A percentile compares a stretch with the other conserved stretches of the same genome.
These are phyloP conservation scores for Etheostoma spectabile DNA, from an alignment of 2,113 vertebrate species.

Conservation along the genomic window DNA sequence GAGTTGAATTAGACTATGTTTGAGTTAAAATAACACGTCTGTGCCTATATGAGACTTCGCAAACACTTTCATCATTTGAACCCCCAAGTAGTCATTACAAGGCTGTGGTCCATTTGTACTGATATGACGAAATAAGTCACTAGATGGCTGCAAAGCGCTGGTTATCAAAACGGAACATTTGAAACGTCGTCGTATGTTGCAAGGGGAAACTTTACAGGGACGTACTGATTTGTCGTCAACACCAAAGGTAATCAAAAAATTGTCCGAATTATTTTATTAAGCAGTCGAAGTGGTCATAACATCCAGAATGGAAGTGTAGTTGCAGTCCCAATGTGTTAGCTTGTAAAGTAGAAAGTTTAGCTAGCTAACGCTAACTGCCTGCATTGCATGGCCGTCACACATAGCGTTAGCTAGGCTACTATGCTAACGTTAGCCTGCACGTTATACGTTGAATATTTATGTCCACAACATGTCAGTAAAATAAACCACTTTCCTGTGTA, in stretches of 20 bases:
- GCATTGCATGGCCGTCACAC: not conserved
- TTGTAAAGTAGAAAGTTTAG: not conserved
- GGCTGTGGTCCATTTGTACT: not conserved
- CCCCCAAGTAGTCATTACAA: not conserved
- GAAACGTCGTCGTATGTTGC: not conserved
- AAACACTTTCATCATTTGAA: too few relatives aligned
- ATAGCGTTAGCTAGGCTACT: not conserved
- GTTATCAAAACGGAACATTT: conserved; percentile 46
- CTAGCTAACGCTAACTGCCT: not conserved
- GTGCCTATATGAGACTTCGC: too few relatives aligned
- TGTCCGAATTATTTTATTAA: not conserved
- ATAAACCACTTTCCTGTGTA: not conserved
- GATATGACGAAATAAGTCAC: not conserved
- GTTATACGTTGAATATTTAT: not conserved
- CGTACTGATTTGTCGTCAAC: conserved; percentile 33
- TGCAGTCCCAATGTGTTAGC: not conserved
- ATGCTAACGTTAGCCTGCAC: conserved; percentile 33
- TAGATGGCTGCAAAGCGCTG: conserved; percentile 24
- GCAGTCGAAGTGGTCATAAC: accelerated
- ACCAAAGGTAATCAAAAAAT: conserved; percentile 57
- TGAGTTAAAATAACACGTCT: not conserved
- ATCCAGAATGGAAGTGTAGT: not conserved
- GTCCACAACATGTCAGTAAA: not conserved
- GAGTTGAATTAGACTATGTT: not conserved
- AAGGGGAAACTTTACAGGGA: conserved; percentile 28